Evolutionary conservation across 2,888 invertebrate genomes (phyloP), one percentile per base, ranked within the genome.

Genomic region (Lomographa bimaculata): DNA sequence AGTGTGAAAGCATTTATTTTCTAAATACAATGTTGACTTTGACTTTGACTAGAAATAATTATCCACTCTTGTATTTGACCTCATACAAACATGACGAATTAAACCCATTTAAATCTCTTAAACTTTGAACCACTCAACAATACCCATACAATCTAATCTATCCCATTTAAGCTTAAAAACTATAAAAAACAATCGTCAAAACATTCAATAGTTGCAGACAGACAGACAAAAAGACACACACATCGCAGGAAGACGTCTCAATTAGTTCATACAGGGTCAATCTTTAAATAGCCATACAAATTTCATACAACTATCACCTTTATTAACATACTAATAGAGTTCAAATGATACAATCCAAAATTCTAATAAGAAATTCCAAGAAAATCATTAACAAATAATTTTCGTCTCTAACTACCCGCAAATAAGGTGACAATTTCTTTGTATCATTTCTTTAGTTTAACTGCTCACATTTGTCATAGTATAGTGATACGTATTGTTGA

Each of bases 161-260:
- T 2, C 14, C 4, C 14, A 2, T 14, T 14, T 14, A 3, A 14
- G 14, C 14, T 14, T 4, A 16, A 21, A 18, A 2, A 6, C 1
- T 18, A 3, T 23, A 40, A 30, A 36, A 29, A 44, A 39, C 27
- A 37, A 46, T 50, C 21, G 39, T 21, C 30, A 17, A 21, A 40
- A 44, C 43, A 36, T 44, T 41, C 19, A 36, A 26, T 44, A 50
- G 33, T 33, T 11, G 29, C 24, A 63, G 64, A 76, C 75, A 68
- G 65, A 71, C 76, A 64, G 57, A 78, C 72, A 76, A 72, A 74
- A 73, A 68, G 60, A 76, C 70, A 56, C 71, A 55, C 61, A 65
- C 55, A 62, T 53, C 49, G 73, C 57, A 70, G 73, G 71, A 79
- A 79, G 76, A 87, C 79, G 60, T 69, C 87, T 87, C 87, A 86